phyloP scores from a whole-genome alignment of 2,888 invertebrate species.

The Chalcis sispes region DNA sequence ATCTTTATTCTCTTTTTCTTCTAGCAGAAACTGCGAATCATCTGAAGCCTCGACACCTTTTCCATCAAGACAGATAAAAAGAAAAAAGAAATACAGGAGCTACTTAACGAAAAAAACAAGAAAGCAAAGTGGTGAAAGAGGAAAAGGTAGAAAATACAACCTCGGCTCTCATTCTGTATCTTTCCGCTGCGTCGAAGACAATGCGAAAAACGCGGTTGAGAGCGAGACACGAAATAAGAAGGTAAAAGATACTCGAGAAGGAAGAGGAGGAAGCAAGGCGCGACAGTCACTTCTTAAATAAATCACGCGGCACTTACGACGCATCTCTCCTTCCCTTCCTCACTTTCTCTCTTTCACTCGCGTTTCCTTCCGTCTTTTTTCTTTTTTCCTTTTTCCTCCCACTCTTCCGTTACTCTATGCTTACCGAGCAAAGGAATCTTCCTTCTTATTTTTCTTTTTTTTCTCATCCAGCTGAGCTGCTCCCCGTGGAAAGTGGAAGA shows the following conservation, averaged over 20 bases:
- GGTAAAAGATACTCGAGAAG: constrained; percentile 32
- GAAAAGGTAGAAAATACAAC: background rate
- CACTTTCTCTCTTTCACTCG: background rate
- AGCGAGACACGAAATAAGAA: constrained; percentile 39
- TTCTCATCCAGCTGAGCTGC: constrained; percentile 25
- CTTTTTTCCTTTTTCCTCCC: constrained; percentile 1
- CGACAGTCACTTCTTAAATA: constrained; percentile 57
- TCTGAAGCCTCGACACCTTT: no score
- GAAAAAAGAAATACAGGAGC: background rate
- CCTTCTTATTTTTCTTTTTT: background rate
- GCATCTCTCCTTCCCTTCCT: constrained; percentile 23
- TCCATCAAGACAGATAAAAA: background rate
- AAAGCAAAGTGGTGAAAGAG: background rate
- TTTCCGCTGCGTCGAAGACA: background rate
- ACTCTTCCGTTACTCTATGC: background rate
- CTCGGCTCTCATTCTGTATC: no score
- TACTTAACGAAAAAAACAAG: constrained; percentile 15
- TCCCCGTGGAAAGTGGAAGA: background rate
- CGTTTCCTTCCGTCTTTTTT: constrained; percentile 11
- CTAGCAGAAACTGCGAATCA: no score
- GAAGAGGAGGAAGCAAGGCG: background rate
- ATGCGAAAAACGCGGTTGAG: background rate
- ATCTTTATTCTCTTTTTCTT: no score
- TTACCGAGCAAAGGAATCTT: background rate
- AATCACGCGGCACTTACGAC: constrained; percentile 60